Evolutionary conservation across 2,888 invertebrate species (phyloP), one percentile per base, ranked within the genome.

Genomic region (Drosophila heteroneura): DNA sequence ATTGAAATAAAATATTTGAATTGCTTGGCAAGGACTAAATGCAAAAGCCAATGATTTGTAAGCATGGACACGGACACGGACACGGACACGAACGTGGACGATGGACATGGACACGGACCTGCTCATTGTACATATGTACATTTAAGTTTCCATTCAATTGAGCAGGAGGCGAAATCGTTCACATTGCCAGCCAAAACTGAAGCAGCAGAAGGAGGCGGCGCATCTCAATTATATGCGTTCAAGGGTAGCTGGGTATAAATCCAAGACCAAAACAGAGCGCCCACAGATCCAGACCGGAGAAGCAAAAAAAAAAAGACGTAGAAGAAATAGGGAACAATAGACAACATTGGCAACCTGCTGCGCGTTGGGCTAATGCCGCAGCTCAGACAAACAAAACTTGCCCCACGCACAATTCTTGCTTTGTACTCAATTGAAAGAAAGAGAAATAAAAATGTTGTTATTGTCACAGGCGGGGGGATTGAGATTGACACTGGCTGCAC

Each of bases 321-420:
- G 62, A 61, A 57, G 22, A 52, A 51, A 51, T 67, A 66, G 63
- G 65, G 68, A 82, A 87, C 87, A 85, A 85, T 87, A 76, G 85
- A 81, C 76, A 77, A 82, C 75, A 87, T 87, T 87, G 85, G 87
- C 87, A 76, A 85, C 87, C 85, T 87, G 85, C 85, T 85, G 85
- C 70, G 85, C 72, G 76, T 67, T 76, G 69, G 72, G 79, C 85
- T 85, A 82, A 82, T 86, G 87, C 87, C 85, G 61, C 72, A 78
- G 85, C 87, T 84, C 87, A 85, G 85, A 87, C 87, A 85, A 87
- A 86, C 87, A 82, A 80, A 80, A 74, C 65, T 71, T 67, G 63
- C 69, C 54, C 53, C 32, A 72, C 69, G 70, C 75, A 80, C 69
- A 76, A 49, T 80, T 80, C 76, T 16, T 26, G 67, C 76, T 80